These are phyloP conservation scores for Notodonta ziczac DNA, from an alignment of 2,888 invertebrate genomes.

Conservation along the genomic window DNA sequence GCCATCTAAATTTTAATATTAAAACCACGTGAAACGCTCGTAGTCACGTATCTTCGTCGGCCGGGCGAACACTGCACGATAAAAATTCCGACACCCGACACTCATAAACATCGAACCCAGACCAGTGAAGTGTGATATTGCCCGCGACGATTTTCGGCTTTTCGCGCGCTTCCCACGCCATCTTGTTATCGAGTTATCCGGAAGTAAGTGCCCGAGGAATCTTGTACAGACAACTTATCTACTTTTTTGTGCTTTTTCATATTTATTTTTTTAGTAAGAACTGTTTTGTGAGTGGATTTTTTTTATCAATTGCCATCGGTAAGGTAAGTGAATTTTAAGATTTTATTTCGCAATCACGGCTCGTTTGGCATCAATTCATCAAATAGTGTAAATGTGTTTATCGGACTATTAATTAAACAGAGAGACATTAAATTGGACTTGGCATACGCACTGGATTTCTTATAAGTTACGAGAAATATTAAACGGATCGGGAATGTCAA, in stretches of 20 bases:
- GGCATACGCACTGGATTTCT: constrained; percentile 66
- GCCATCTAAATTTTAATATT: constrained; percentile 75
- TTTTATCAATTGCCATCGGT: constrained; percentile 3
- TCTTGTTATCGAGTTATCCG: constrained; percentile 55
- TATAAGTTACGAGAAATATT: constrained; percentile 65
- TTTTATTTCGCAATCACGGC: constrained; percentile 6
- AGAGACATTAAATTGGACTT: constrained; percentile 71
- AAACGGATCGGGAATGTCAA: constrained; percentile 64
- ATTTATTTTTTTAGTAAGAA: constrained; percentile 34
- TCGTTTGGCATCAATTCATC: constrained; percentile 49
- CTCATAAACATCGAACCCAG: constrained; percentile 42
- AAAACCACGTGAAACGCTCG: constrained; percentile 66
- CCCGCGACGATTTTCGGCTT: constrained; percentile 52
- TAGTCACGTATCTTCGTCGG: constrained; percentile 76
- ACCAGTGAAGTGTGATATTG: constrained; percentile 38
- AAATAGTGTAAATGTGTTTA: constrained; percentile 41
- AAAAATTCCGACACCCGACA: constrained; percentile 61
- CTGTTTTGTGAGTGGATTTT: constrained; percentile 46
- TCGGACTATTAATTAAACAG: constrained; percentile 58
- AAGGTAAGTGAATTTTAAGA: constrained; percentile 30
- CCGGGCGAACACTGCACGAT: constrained; percentile 67
- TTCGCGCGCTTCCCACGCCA: constrained; percentile 71
- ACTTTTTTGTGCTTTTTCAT: constrained; percentile 32
- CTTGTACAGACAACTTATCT: constrained; percentile 42
- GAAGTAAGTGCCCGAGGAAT: constrained; percentile 67